Percentiles rank a stretch among this genome's conserved stretches.
These are phyloP conservation scores for Halictus ligatus DNA, from an alignment of 2,888 invertebrate genomes.

Conservation along the genomic window DNA sequence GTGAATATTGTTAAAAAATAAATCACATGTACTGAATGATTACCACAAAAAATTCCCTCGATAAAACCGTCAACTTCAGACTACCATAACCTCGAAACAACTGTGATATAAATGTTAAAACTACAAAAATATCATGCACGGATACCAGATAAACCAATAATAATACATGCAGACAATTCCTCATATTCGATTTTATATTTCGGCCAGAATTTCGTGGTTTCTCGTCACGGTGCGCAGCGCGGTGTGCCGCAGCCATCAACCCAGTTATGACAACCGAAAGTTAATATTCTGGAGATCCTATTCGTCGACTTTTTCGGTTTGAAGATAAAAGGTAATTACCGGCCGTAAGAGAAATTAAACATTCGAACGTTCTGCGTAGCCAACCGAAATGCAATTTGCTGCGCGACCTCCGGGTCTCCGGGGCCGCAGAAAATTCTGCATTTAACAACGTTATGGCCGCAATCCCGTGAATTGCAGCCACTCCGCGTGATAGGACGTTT, in stretches of 20 bases:
- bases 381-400: background rate
- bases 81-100: too few relatives aligned
- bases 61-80: too few relatives aligned
- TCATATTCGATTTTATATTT: background rate
- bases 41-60: too few relatives aligned
- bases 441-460: constrained; percentile 17
- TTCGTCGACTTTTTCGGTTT: background rate
- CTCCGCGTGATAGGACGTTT: background rate
- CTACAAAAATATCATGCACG: too few relatives aligned
- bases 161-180: too few relatives aligned
- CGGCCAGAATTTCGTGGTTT: background rate
- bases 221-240: background rate
- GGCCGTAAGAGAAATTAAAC: constrained; percentile 19
- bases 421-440: constrained; percentile 9
- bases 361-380: constrained; percentile 23
- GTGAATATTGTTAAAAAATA: too few relatives aligned
- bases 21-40: too few relatives aligned
- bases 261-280: background rate
- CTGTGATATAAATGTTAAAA: too few relatives aligned
- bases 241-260: background rate
- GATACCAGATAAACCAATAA: too few relatives aligned
- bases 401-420: constrained; percentile 2
- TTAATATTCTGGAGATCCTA: background rate
- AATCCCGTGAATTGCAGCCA: constrained; percentile 19
- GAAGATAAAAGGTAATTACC: constrained; percentile 13